Conservation (phyloP, 2,888 invertebrate species). For the Stictocephala bisonia region DNA sequence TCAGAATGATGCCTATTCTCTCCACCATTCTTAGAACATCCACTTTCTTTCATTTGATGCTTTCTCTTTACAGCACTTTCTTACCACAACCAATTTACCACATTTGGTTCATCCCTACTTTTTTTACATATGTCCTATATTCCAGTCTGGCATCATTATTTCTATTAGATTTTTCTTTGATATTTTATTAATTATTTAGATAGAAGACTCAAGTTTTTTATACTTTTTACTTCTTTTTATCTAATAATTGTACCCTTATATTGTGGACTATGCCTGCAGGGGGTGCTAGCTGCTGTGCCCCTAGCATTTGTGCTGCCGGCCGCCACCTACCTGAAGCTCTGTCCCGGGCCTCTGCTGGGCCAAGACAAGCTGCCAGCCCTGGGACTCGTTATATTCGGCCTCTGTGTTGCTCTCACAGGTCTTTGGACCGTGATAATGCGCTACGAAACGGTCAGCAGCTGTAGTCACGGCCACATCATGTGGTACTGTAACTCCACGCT, state of each 20-base stretch:
- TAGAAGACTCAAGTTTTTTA: not conserved
- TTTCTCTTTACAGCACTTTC: no score
- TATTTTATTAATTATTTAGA: not conserved
- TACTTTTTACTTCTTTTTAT: not conserved
- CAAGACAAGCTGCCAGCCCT: conserved; percentile 78
- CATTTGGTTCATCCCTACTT: no score
- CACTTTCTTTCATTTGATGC: no score
- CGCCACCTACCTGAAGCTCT: conserved; percentile 79
- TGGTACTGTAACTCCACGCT: conserved; percentile 68
- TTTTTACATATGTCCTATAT: no score
- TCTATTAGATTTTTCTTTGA: not conserved
- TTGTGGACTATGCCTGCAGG: conserved; percentile 66
- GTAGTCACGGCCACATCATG: conserved; percentile 74
- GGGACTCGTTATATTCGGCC: conserved; percentile 76
- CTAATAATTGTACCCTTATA: not conserved
- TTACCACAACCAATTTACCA: no score
- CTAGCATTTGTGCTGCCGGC: conserved; percentile 86
- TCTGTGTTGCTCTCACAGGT: conserved; percentile 72
- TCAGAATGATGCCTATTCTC: no score
- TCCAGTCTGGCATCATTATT: no score
- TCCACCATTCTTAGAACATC: no score
- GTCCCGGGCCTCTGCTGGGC: conserved; percentile 75
- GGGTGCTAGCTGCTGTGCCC: conserved; percentile 84
- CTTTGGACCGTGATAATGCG: conserved; percentile 63
- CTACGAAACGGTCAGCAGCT: conserved; percentile 64